phyloP scores from a whole-genome alignment of 30 jellyfish, hydroid and myxozoan species.

The Rhopilema esculentum region DNA sequence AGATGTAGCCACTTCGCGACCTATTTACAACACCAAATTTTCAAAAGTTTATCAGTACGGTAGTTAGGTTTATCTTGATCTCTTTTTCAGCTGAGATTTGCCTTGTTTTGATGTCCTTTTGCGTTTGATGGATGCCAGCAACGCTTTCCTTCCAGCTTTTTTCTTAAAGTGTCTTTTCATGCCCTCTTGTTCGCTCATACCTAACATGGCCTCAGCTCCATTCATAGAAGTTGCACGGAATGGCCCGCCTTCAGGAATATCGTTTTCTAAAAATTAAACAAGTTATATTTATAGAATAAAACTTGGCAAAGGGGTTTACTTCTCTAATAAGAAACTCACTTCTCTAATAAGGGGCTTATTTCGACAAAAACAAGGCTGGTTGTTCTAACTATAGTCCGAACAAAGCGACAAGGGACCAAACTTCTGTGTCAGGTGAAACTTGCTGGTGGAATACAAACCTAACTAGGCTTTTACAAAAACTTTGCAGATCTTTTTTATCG shows the following conservation, averaged over 20 bases:
- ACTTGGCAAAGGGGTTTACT: no score
- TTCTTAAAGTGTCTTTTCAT: conserved; percentile 44
- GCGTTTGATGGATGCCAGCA: conserved; percentile 21
- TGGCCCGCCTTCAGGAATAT: conserved; percentile 28
- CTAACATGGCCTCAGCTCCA: conserved; percentile 68
- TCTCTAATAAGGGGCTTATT: no score
- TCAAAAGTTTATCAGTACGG: neutral
- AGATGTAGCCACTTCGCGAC: neutral
- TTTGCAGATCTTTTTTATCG: no score
- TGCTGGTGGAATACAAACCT: no score
- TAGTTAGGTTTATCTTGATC: neutral
- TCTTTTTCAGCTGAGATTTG: conserved; percentile 20
- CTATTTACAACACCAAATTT: neutral
- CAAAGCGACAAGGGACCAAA: no score
- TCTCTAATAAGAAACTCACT: no score
- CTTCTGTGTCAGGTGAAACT: no score
- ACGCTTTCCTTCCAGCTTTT: conserved; percentile 4
- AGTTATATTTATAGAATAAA: neutral
- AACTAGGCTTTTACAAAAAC: no score
- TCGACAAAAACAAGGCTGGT: no score
- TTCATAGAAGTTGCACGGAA: conserved; percentile 65
- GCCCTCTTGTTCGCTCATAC: conserved; percentile 71
- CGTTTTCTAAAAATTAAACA: conserved; percentile 6
- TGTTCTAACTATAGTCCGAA: no score
- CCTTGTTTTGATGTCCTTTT: conserved; percentile 16